Evolutionary conservation across 2,888 invertebrate genomes (phyloP), one percentile per base, ranked within the genome.

Genomic region (Eupeodes latifasciatus): DNA sequence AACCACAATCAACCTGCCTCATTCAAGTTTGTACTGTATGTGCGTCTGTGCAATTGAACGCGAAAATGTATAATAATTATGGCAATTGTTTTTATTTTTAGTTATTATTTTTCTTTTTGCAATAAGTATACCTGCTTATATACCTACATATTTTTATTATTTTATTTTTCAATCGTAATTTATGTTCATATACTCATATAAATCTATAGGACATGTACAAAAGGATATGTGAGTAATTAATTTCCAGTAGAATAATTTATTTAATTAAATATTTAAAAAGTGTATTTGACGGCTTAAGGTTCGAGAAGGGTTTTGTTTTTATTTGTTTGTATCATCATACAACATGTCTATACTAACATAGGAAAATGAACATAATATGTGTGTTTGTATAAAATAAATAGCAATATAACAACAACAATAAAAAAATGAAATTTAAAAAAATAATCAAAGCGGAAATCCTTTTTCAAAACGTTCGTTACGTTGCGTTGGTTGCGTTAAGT

Each of bases 241-340:
- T 87, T 87, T 83, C 72, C 87, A 83, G 79, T 83, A 76, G 83
- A 87, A 87, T 83, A 87, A 83, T 80, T 87, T 72, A 87, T 87
- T 87, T 87, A 83, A 83, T 87, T 87, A 87, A 87, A 87, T 83
- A 80, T 76, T 87, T 79, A 71, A 83, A 69, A 83, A 87, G 61
- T 67, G 76, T 66, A 87, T 80, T 87, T 87, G 83, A 66, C 71
- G 83, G 83, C 76, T 80, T 80, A 72, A 83, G 82, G 6, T 72
- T 83, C 53, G n/a, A 12, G 12, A 80, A 51, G 61, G 75, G 69
- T 82, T 71, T 62, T 57, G 57, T 40, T 40, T 40, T 40, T 40
- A 27, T 40, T 40, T 40, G 5, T 40, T 40, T 40, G 49, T 55
- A 57, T 74, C 57, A 59, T 77, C 11, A 67, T 49, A 10, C 49